phyloP scores from a whole-genome alignment of 2,888 invertebrate genomes.

The Digitonthophagus gazella region DNA sequence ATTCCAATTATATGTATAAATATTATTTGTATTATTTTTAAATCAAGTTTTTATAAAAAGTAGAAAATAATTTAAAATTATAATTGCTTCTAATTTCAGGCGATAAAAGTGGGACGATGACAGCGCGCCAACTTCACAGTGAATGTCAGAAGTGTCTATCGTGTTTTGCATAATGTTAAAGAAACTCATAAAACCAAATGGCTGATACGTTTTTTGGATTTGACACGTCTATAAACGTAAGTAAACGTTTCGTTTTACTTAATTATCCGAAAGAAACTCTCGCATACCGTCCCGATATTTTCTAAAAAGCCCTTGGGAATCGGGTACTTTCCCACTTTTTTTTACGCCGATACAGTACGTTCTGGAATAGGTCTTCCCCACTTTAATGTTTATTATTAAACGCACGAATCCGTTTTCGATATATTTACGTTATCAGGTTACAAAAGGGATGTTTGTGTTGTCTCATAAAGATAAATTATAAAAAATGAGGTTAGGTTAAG shows the following conservation, averaged over 20 bases:
- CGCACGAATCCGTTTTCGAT: not conserved
- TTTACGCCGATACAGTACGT: not conserved
- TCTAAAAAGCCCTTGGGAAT: not conserved
- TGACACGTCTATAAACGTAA: slow-evolving; percentile 75
- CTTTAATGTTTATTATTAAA: not conserved
- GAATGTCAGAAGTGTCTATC: too few species aligned
- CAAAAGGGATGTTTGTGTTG: not conserved
- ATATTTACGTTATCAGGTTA: not conserved
- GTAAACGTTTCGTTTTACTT: slow-evolving; percentile 43
- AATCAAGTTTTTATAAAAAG: too few species aligned
- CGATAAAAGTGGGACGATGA: not conserved
- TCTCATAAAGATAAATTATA: not conserved
- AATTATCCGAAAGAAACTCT: not conserved
- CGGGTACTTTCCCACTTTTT: slow-evolving; percentile 3
- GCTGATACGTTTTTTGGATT: slow-evolving; percentile 88
- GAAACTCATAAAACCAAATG: slow-evolving; percentile 57
- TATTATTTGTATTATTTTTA: too few species aligned
- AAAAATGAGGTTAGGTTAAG: not conserved
- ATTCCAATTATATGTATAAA: too few species aligned
- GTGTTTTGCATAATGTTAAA: slow-evolving; percentile 36
- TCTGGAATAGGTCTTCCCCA: not conserved
- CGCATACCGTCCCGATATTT: not conserved
- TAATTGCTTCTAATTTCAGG: too few species aligned
- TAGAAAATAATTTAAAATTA: too few species aligned
- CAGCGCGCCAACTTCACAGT: not conserved